A percentile compares a stretch with the other conserved stretches of the same genome.
Evolutionary conservation across 2,888 invertebrate genomes (phyloP).

Genomic region (Ommatoiulus sabulosus): DNA sequence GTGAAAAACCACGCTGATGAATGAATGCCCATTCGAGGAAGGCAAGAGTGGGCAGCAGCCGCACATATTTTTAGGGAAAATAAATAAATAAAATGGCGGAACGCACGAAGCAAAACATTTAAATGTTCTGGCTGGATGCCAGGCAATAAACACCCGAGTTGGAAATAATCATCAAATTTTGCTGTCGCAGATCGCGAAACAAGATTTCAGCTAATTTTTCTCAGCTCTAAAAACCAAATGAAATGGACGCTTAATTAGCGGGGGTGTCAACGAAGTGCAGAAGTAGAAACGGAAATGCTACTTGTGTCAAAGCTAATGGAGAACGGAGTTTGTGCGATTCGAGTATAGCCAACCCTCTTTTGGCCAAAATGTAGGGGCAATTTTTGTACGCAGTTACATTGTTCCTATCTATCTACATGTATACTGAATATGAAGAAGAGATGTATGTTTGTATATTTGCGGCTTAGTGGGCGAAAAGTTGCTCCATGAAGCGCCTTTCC

Average conservation of each 20-base stretch:
- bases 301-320: too few species aligned
- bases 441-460: too few species aligned
- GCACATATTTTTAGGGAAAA: background rate
- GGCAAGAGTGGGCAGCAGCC: background rate
- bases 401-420: too few species aligned
- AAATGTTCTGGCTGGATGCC: slow-evolving; percentile 30
- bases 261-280: background rate
- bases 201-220: background rate
- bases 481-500: too few species aligned
- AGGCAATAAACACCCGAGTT: background rate
- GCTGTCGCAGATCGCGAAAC: background rate
- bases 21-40: slow-evolving; percentile 5
- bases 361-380: too few species aligned
- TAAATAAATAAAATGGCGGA: background rate
- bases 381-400: too few species aligned
- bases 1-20: slow-evolving; percentile 1
- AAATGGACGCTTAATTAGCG: background rate
- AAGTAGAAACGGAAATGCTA: background rate
- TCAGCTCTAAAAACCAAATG: background rate
- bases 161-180: background rate
- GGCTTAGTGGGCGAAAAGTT: too few species aligned
- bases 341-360: too few species aligned
- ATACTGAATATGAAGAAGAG: too few species aligned
- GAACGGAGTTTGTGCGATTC: too few species aligned
- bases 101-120: background rate